These are phyloP conservation scores for Microcebus murinus DNA, from an alignment of 2,113 vertebrate species.

Conservation along the genomic window DNA sequence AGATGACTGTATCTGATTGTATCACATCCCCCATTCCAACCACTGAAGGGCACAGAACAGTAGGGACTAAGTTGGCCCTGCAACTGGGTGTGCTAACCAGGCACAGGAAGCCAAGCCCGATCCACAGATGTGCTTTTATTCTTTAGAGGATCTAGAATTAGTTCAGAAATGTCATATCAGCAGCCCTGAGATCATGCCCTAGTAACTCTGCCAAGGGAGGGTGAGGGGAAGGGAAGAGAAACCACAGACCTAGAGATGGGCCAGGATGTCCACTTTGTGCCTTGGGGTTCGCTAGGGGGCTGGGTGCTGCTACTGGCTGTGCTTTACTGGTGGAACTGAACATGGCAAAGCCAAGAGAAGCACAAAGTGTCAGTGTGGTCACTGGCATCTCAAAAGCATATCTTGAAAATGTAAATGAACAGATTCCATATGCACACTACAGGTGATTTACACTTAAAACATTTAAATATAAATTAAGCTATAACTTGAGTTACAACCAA, in stretches of 20 bases:
- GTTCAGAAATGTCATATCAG: not conserved
- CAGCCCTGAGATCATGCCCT: slow-evolving; percentile 45
- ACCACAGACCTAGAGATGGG: not conserved
- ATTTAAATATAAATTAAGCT: slow-evolving; percentile 81
- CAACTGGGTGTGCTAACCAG: not conserved
- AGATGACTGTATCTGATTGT: too few relatives aligned
- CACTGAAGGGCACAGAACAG: not conserved
- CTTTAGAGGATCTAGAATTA: not conserved
- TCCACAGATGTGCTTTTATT: not conserved
- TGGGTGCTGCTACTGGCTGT: not conserved
- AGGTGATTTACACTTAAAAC: slow-evolving; percentile 66
- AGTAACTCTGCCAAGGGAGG: not conserved
- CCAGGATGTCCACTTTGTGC: not conserved
- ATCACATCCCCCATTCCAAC: not conserved
- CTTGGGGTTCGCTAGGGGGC: not conserved
- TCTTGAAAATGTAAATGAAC: slow-evolving; percentile 35
- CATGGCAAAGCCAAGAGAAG: slow-evolving; percentile 21
- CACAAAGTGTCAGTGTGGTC: not conserved
- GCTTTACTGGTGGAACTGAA: not conserved
- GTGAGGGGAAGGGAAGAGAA: not conserved
- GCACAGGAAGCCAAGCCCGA: not conserved
- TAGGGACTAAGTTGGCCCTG: not conserved
- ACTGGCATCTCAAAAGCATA: slow-evolving; percentile 57
- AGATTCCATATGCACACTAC: slow-evolving; percentile 57
- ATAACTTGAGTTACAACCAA: slow-evolving; percentile 81